Evolutionary conservation across 2,888 invertebrate genomes (phyloP), one percentile per base, ranked within the genome.

Genomic region (Morinoia aosen): DNA sequence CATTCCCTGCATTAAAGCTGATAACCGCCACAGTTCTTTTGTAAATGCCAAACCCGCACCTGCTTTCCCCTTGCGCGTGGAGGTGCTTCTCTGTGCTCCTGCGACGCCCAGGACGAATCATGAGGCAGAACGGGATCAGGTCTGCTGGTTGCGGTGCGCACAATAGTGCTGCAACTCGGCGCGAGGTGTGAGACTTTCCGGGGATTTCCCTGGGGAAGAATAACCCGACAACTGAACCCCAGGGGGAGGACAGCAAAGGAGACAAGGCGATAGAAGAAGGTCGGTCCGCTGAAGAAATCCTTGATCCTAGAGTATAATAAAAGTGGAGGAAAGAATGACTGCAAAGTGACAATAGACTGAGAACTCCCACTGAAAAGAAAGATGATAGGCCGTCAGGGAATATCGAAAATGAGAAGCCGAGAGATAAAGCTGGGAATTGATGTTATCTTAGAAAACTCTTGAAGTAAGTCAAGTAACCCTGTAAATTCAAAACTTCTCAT

Each of bases 181-280:
- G 0, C 33, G 25, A 90, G 93, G 93, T 57, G 93, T 93, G 57
- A 93, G 93, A 57, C 93, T 93, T 93, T 93, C 93, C 33, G 11
- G 14, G 93, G 57, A 93, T 93, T 93, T 93, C 93, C 93, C 93
- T 1, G n/a, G 93, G 57, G 93, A 93, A 14, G n/a, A 57, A 93
- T 93, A 90, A 90, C 48, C 40, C 48, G 90, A 90, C 90, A 40
- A 39, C 76, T 76, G 76, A 76, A 76, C 76, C 76, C 76, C 76
- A 76, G 76, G 33, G 33, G 33, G 76, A 76, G 90, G 48, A 25
- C 39, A 90, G 90, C 90, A 16, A 48, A 14, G 90, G 90, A 39
- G 90, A 48, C 90, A 33, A 90, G 90, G 16, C 14, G 90, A 90
- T 39, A 39, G 40, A 14, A 48, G 90, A 19, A 48, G 48, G 48